Conservation (phyloP, 2,888 invertebrate species). For the Diaphora mendica region DNA sequence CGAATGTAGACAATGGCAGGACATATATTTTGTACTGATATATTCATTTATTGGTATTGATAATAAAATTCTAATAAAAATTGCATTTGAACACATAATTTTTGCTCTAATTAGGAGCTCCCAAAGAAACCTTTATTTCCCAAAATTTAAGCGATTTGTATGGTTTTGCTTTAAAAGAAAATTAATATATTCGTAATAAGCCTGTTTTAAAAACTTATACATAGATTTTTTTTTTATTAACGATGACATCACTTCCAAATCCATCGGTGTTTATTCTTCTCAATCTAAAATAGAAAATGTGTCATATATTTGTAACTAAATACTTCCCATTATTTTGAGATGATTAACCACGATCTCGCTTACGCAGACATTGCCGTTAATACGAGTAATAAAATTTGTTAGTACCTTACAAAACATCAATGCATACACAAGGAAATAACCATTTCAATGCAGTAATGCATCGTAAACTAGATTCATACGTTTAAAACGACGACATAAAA, state of each 20-base stretch:
- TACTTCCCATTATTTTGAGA: not conserved
- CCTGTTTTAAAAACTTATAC: too few species aligned
- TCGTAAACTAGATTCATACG: constrained; percentile 19
- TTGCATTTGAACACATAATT: too few species aligned
- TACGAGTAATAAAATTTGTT: not conserved
- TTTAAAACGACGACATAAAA: constrained; percentile 26
- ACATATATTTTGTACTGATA: too few species aligned
- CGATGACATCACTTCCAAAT: not conserved
- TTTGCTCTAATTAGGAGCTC: too few species aligned
- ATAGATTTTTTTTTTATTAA: too few species aligned
- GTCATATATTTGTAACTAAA: not conserved
- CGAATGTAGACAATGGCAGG: too few species aligned
- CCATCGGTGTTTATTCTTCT: not conserved
- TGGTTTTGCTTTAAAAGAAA: not conserved
- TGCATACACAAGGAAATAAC: constrained; percentile 1
- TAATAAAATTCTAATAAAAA: too few species aligned
- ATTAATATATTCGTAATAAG: not conserved
- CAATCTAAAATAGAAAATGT: not conserved
- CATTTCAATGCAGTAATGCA: constrained; percentile 10
- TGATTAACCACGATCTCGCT: not conserved
- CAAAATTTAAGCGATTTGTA: too few species aligned
- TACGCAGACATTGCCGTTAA: not conserved
- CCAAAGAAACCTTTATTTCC: too few species aligned
- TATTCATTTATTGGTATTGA: too few species aligned
- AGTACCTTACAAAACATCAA: not conserved